Conservation (phyloP, 1,140 invertebrate genomes). For the Condylostylus longicornis region DNA sequence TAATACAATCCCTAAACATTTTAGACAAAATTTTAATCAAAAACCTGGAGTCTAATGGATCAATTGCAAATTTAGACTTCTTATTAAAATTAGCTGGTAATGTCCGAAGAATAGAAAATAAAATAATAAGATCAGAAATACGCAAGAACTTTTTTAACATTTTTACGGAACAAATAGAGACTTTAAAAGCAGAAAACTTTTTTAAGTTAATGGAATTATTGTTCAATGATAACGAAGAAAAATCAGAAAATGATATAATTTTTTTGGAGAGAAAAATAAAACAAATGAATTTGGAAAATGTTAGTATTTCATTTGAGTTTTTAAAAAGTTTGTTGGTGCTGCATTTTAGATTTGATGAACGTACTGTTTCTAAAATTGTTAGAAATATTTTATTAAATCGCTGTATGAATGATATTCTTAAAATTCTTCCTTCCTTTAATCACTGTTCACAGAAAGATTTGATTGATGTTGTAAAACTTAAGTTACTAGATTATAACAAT, state of each 20-base stretch:
- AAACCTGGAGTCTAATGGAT: constrained; percentile 4
- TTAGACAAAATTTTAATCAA: background rate
- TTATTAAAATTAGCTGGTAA: constrained; percentile 13
- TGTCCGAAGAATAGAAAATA: constrained; percentile 16
- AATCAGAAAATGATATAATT: constrained; percentile 6
- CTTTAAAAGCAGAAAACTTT: constrained; percentile 14
- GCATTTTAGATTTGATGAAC: background rate
- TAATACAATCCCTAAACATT: constrained; percentile 9
- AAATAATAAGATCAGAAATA: constrained; percentile 6
- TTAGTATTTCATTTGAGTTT: constrained; percentile 1
- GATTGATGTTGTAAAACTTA: no score
- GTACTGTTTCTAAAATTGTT: no score
- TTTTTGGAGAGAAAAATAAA: constrained; percentile 6
- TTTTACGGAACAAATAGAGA: constrained; percentile 7
- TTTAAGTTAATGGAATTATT: constrained; percentile 17
- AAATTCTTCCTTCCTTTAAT: no score
- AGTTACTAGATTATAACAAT: no score
- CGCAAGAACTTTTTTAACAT: constrained; percentile 6
- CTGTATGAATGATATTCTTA: no score
- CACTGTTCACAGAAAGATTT: no score
- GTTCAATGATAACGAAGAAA: constrained; percentile 15
- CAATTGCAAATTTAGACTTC: constrained; percentile 2
- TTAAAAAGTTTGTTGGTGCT: background rate
- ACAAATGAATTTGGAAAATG: constrained; percentile 6
- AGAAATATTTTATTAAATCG: no score